phyloP scores from a whole-genome alignment of 1,140 invertebrate species.

The Drosophila baimaii region DNA sequence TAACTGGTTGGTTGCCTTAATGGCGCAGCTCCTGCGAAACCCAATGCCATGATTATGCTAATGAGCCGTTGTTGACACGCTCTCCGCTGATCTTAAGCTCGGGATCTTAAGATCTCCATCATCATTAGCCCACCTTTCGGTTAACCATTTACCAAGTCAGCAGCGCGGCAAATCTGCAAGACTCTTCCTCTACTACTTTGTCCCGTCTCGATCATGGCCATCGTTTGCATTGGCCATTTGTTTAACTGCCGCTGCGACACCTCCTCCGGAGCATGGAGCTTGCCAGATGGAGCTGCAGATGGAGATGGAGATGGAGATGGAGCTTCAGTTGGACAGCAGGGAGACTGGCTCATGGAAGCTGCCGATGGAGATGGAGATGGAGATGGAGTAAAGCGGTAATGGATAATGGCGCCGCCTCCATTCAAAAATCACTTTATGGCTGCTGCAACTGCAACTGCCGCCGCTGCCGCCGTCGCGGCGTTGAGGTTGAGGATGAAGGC shows the following conservation, averaged over 20 bases:
- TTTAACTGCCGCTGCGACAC: slow-evolving; percentile 71
- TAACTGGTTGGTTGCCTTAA: slow-evolving; percentile 22
- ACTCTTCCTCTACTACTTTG: slow-evolving; percentile 8
- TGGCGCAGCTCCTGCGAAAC: slow-evolving; percentile 18
- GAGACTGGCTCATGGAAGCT: neutral
- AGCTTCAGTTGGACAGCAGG: slow-evolving; percentile 2
- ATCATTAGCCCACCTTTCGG: slow-evolving; percentile 48
- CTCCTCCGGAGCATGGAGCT: slow-evolving; percentile 40
- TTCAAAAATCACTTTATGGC: slow-evolving; percentile 80
- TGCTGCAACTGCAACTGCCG: slow-evolving; percentile 28
- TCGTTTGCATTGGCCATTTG: slow-evolving; percentile 64
- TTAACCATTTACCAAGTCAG: slow-evolving; percentile 35
- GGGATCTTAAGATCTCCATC: slow-evolving; percentile 43
- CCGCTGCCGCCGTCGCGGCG: no score
- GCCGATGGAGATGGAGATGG: slow-evolving; percentile 11
- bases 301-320: neutral
- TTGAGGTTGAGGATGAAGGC: slow-evolving; percentile 11
- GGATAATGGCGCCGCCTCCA: slow-evolving; percentile 73
- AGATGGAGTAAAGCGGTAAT: slow-evolving; percentile 25
- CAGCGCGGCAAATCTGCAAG: slow-evolving; percentile 8
- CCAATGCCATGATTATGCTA: slow-evolving; percentile 57
- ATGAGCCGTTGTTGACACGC: slow-evolving; percentile 65
- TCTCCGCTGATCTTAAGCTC: slow-evolving; percentile 37
- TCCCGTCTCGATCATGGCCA: slow-evolving; percentile 49
- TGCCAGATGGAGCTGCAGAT: neutral